Evolutionary conservation across 2,888 invertebrate genomes (phyloP).

Genomic region (Idaea dimidiata): DNA sequence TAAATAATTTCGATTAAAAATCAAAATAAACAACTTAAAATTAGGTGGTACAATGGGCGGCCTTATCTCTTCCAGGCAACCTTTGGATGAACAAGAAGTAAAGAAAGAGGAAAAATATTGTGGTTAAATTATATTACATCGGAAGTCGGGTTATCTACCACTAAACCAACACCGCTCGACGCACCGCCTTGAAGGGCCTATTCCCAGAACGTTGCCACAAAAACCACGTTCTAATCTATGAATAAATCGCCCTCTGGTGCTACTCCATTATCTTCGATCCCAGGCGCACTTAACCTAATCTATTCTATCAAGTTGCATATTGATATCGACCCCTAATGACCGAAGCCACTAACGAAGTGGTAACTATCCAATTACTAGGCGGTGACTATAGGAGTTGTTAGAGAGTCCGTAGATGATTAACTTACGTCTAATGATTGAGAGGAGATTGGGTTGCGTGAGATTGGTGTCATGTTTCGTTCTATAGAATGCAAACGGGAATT

Average conservation of each 20-base stretch:
- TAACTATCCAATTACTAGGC: slow-evolving; percentile 30
- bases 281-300: slow-evolving; percentile 1
- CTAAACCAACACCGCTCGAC: too few relatives aligned
- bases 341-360: slow-evolving; percentile 27
- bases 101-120: too few relatives aligned
- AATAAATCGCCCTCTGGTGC: slow-evolving; percentile 1
- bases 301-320: background rate
- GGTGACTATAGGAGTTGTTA: slow-evolving; percentile 5
- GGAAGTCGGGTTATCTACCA: too few relatives aligned
- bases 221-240: slow-evolving; percentile 2
- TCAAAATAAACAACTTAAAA: too few relatives aligned
- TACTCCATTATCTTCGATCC: background rate
- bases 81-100: too few relatives aligned
- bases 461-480: background rate
- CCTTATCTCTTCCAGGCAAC: too few relatives aligned
- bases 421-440: slow-evolving; percentile 10
- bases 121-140: too few relatives aligned
- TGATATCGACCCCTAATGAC: slow-evolving; percentile 15
- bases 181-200: too few relatives aligned
- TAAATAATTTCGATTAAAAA: too few relatives aligned
- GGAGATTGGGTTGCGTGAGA: background rate
- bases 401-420: slow-evolving; percentile 11
- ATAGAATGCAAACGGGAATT: background rate
- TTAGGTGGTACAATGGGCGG: too few relatives aligned
- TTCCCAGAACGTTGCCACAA: background rate